Conservation (phyloP, 2,888 invertebrate genomes). For the Philonicus albiceps region DNA sequence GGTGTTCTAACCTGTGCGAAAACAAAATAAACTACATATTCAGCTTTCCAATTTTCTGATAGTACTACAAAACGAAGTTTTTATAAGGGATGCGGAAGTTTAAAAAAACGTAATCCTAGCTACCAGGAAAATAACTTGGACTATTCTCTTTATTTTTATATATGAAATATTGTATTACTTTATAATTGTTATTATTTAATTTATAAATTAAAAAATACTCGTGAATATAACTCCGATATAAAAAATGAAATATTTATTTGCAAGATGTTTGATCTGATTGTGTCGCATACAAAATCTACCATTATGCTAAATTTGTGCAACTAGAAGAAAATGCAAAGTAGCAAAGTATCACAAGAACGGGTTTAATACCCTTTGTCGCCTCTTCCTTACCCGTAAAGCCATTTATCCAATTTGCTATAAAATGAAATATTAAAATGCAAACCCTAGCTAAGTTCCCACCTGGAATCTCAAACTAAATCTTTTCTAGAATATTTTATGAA, state of each 20-base stretch:
- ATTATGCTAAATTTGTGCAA: background rate
- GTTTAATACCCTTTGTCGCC: background rate
- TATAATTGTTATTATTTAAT: too few relatives aligned
- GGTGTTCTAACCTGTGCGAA: too few relatives aligned
- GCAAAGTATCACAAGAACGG: background rate
- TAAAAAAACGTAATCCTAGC: too few relatives aligned
- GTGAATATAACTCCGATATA: background rate
- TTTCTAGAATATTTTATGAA: constrained; percentile 20
- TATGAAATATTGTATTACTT: too few relatives aligned
- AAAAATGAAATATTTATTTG: background rate
- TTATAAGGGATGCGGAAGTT: too few relatives aligned
- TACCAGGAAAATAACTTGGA: too few relatives aligned
- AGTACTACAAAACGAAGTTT: too few relatives aligned
- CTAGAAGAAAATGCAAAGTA: background rate
- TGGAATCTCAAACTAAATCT: constrained; percentile 16
- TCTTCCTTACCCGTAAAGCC: background rate
- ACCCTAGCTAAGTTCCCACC: background rate
- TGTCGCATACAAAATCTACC: background rate
- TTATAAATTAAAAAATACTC: too few relatives aligned
- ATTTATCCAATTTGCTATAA: constrained; percentile 31
- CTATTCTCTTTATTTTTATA: too few relatives aligned
- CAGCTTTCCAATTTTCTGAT: too few relatives aligned
- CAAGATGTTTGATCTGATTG: background rate
- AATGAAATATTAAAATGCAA: constrained; percentile 26
- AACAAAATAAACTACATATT: too few relatives aligned